Base-by-base conservation (phyloP, 2,888 invertebrate genomes). In the Sicus ferrugineus region DNA sequence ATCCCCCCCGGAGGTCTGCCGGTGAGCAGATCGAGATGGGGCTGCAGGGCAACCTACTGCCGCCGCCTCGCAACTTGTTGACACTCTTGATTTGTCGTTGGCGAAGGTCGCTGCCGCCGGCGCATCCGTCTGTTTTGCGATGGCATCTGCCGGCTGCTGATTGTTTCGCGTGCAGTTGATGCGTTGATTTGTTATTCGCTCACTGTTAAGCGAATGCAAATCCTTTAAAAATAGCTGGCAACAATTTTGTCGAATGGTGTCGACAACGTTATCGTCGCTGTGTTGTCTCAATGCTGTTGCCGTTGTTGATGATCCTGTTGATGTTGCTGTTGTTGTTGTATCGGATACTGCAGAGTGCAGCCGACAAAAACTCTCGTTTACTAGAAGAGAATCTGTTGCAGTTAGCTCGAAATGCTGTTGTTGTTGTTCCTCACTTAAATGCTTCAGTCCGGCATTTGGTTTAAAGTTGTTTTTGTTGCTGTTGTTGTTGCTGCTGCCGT, bases 271-370 rank as follows among this genome's bases (percentile, higher is more conserved):
- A 34, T 54, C 30, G 62, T 21, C 28, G 52, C n/a, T 66, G 50
- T 66, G 30, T 63, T 42, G 21, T 59, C 9, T 23, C 34, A 56
- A 42, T 67, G 50, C 34, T 72, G 31, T 66, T 71, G 38, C 69
- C 65, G 19, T 69, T 67, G 48, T 65, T 59, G 30, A 31, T 31
- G 59, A 23, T 54, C 9, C 9, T 46, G 46, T 42, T 67, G 50
- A 30, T 72, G 31, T 66, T 71, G 38, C 69, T 67, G 19, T 69
- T 67, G 48, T 65, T 59, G 30, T n/a, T 31, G 59, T n/a, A n/a
- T 42, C 38, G 42, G 42, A 4, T 42, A 3, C 42, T 42, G 5
- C 42, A 42, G n/a, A 38, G 38, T 38, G 5, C 42, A 16, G 14
- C 42, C 42, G 14, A n/a, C n/a, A 42, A n/a, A 42, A 14, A n/a